Percentiles rank a stretch among this genome's conserved stretches.
Conservation (phyloP, 2,797 vertebrate genomes). For the Sebastes miniatus region DNA sequence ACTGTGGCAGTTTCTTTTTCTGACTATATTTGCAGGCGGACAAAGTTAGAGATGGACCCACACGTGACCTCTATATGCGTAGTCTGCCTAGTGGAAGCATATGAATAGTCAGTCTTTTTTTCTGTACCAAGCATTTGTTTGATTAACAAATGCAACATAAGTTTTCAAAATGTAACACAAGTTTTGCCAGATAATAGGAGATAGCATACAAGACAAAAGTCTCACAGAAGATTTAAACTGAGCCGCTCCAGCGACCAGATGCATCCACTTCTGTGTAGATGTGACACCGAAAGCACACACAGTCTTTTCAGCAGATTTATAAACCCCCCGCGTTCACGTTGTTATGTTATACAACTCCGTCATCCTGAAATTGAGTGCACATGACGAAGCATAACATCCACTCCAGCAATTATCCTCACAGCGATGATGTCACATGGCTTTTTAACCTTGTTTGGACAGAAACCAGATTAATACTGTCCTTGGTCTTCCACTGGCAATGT, state of each 20-base stretch:
- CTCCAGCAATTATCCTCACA: conserved; percentile 50
- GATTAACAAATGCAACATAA: conserved; percentile 40
- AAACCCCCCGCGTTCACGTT: conserved; percentile 44
- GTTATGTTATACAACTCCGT: conserved; percentile 37
- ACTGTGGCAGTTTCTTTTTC: background rate
- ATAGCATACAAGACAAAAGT: conserved; percentile 33
- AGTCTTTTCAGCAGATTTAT: conserved; percentile 32
- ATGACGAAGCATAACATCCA: conserved; percentile 55
- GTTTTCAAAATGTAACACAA: background rate
- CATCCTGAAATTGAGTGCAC: conserved; percentile 52
- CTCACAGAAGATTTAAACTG: conserved; percentile 27
- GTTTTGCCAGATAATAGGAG: conserved; percentile 46
- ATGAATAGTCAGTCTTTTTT: conserved; percentile 10
- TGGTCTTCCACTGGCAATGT: conserved; percentile 26
- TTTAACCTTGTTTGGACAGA: conserved; percentile 62
- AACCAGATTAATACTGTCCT: conserved; percentile 48
- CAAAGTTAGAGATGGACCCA: conserved; percentile 10
- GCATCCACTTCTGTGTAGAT: conserved; percentile 25
- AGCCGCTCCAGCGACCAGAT: conserved; percentile 31
- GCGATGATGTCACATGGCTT: conserved; percentile 61
- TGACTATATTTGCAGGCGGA: conserved; percentile 20
- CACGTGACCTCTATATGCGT: conserved; percentile 25
- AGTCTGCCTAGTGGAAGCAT: conserved; percentile 14
- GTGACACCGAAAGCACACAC: conserved; percentile 5
- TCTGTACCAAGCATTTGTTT: conserved; percentile 11